Evolutionary conservation across 2,113 vertebrate species (phyloP).

Genomic region (Tauraco erythrolophus): DNA sequence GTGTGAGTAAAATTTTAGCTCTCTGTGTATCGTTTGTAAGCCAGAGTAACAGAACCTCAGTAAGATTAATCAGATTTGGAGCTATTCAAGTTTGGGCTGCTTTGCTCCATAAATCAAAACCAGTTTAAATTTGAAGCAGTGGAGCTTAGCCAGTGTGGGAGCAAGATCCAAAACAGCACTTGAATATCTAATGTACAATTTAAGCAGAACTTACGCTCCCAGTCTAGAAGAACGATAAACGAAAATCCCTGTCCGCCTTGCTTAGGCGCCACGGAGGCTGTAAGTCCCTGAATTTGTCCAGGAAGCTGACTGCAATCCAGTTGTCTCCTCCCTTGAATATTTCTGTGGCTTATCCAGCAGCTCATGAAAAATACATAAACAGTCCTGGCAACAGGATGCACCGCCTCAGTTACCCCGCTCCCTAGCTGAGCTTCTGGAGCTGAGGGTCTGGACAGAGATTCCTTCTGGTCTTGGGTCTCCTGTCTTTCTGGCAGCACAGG

Average conservation of each 20-base stretch:
- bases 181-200: neutral
- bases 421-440: neutral
- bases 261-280: neutral
- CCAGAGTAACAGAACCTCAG: neutral
- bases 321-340: neutral
- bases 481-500: neutral
- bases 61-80: neutral
- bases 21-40: neutral
- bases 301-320: neutral
- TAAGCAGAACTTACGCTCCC: neutral
- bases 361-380: neutral
- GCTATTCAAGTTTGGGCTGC: neutral
- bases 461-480: neutral
- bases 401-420: neutral
- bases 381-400: neutral
- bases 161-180: neutral
- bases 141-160: neutral
- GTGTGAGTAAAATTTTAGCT: neutral
- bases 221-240: neutral
- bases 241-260: neutral
- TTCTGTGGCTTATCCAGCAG: neutral
- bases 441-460: neutral
- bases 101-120: slow-evolving; percentile 3
- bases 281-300: neutral
- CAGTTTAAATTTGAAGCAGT: neutral